Conservation (phyloP, 2,888 invertebrate genomes). For the Drosophila ustulata region DNA sequence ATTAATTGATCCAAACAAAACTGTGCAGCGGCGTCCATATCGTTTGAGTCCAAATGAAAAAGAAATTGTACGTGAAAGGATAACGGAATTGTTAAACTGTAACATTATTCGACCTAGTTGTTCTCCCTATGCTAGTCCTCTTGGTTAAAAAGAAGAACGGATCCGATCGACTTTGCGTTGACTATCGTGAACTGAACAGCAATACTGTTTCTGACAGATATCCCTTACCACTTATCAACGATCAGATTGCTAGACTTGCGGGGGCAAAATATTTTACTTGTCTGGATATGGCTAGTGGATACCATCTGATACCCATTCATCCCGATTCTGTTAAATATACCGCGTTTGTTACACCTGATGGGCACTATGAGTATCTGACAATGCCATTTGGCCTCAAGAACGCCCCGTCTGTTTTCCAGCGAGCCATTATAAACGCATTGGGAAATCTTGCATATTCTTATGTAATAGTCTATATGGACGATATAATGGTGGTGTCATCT, state of each 20-base stretch:
- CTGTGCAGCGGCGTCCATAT: conserved; percentile 20
- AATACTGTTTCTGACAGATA: conserved; percentile 23
- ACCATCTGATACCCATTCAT: conserved; percentile 3
- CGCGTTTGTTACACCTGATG: background rate
- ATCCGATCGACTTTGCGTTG: conserved; percentile 19
- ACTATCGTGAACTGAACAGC: conserved; percentile 23
- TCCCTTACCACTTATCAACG: conserved; percentile 21
- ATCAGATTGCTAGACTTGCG: conserved; percentile 24
- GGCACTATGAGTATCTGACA: background rate
- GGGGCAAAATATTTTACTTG: conserved; percentile 27
- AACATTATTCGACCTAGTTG: conserved; percentile 25
- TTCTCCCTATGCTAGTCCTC: conserved; percentile 17
- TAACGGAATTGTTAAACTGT: conserved; percentile 30
- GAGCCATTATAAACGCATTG: conserved; percentile 7
- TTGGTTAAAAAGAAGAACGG: conserved; percentile 25
- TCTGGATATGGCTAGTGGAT: conserved; percentile 10
- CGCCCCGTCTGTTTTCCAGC: background rate
- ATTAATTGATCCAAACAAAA: conserved; percentile 12
- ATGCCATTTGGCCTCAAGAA: conserved; percentile 6
- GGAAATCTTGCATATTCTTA: conserved; percentile 5
- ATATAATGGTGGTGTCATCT: conserved; percentile 25
- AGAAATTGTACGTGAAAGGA: conserved; percentile 25
- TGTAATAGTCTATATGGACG: conserved; percentile 27
- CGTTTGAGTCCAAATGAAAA: conserved; percentile 22
- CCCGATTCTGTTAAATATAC: conserved; percentile 4